phyloP scores from a whole-genome alignment of 1,140 invertebrate species.

The Drepana arcuata region DNA sequence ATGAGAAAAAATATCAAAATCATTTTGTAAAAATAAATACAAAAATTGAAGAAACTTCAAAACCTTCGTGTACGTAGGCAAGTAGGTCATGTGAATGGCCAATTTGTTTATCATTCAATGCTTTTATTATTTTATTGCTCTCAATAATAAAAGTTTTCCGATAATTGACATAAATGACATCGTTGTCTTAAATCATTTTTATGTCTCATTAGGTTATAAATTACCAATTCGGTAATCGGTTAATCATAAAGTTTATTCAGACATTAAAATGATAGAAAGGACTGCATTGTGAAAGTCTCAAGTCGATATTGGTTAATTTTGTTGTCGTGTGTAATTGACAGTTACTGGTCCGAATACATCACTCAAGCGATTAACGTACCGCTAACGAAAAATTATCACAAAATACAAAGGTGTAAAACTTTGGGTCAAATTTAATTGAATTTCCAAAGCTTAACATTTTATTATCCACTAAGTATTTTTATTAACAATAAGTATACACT shows the following conservation, averaged over 20 bases:
- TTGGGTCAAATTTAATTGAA: no score
- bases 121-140: slow-evolving; percentile 2
- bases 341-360: slow-evolving; percentile 31
- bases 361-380: no score
- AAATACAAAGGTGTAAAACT: no score
- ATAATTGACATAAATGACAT: slow-evolving; percentile 23
- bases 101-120: not conserved
- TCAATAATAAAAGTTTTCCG: slow-evolving; percentile 23
- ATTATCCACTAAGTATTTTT: no score
- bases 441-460: no score
- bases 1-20: no score
- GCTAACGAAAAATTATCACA: no score
- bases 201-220: slow-evolving; percentile 31
- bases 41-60: no score
- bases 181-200: slow-evolving; percentile 28
- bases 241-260: slow-evolving; percentile 41
- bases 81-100: not conserved
- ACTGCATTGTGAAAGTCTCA: slow-evolving; percentile 38
- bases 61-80: no score
- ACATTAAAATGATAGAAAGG: slow-evolving; percentile 39
- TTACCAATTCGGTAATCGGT: slow-evolving; percentile 16
- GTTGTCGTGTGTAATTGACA: slow-evolving; percentile 27
- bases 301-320: slow-evolving; percentile 34
- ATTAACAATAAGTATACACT: no score
- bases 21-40: no score